A percentile compares a stretch with the other conserved stretches of the same genome.
phyloP scores from a whole-genome alignment of 2,888 invertebrate genomes.

The Philhelius pedissequus region DNA sequence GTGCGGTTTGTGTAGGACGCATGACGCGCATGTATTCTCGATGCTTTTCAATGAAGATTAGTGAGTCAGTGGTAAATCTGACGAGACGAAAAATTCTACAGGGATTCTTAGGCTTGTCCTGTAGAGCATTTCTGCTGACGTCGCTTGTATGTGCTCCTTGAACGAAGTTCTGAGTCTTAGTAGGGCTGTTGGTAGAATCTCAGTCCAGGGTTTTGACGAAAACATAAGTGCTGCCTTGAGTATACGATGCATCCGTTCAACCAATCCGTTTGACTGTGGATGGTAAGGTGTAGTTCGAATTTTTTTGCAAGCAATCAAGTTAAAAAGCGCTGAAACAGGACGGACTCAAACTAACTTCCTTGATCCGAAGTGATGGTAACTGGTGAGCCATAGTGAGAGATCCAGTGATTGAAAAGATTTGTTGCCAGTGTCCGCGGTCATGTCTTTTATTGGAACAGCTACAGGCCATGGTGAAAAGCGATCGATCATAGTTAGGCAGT shows the following conservation, averaged over 20 bases:
- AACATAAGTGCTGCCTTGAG: background rate
- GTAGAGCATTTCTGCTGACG: slow-evolving; percentile 19
- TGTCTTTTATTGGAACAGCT: too few species aligned
- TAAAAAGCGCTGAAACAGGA: slow-evolving; percentile 23
- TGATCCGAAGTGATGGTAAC: background rate
- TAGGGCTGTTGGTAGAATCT: background rate
- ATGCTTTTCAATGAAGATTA: background rate
- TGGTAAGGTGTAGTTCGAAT: slow-evolving; percentile 3
- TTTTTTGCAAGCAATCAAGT: background rate
- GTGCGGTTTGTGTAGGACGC: background rate
- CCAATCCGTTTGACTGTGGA: too few species aligned
- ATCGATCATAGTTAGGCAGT: too few species aligned
- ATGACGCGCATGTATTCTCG: background rate
- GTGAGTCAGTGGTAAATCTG: background rate
- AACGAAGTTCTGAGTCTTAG: background rate
- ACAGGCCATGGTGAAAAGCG: too few species aligned
- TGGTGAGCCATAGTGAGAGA: slow-evolving; percentile 6
- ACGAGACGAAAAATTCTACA: background rate
- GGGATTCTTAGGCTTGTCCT: background rate
- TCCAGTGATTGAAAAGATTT: slow-evolving; percentile 11
- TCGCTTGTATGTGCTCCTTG: background rate
- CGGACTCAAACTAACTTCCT: background rate
- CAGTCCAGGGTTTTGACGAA: background rate
- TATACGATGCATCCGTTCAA: too few species aligned
- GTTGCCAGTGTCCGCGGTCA: too few species aligned